Evolutionary conservation across 2,113 vertebrate species (phyloP).

Genomic region (Phrynocephalus versicolor): DNA sequence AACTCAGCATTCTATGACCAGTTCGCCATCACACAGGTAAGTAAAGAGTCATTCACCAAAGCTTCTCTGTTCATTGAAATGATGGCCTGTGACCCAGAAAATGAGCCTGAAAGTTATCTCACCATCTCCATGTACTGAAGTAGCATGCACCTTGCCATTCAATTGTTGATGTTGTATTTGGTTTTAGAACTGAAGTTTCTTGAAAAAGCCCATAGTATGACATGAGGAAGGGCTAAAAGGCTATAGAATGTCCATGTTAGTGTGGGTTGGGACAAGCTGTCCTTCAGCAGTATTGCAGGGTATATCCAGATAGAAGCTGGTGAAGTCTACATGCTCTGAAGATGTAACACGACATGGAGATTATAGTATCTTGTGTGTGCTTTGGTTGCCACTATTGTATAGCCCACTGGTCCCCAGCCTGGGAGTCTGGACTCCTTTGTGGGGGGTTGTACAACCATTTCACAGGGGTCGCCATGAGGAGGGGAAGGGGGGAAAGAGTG

Average conservation of each 20-base stretch:
- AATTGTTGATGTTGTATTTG: too few relatives aligned
- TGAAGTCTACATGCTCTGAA: too few relatives aligned
- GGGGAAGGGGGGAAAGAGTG: too few relatives aligned
- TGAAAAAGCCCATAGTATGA: neutral
- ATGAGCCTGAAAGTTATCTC: neutral
- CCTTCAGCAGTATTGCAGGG: neutral
- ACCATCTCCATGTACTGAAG: neutral
- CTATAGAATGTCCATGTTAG: neutral
- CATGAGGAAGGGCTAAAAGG: neutral
- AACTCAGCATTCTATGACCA: slow-evolving; percentile 97
- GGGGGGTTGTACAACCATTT: too few relatives aligned
- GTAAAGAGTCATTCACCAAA: slow-evolving; percentile 15
- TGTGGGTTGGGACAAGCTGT: neutral
- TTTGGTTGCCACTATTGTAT: too few relatives aligned
- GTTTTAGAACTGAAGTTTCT: neutral
- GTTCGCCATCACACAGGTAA: slow-evolving; percentile 93
- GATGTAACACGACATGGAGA: too few relatives aligned
- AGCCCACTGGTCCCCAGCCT: too few relatives aligned
- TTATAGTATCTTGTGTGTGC: too few relatives aligned
- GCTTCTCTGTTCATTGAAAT: neutral
- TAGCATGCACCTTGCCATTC: neutral
- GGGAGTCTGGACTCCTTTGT: too few relatives aligned
- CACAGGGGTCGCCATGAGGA: too few relatives aligned
- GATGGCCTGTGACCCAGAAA: neutral
- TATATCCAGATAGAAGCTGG: neutral